phyloP scores from a whole-genome alignment of 2,888 invertebrate genomes.

The Crematogaster levior region DNA sequence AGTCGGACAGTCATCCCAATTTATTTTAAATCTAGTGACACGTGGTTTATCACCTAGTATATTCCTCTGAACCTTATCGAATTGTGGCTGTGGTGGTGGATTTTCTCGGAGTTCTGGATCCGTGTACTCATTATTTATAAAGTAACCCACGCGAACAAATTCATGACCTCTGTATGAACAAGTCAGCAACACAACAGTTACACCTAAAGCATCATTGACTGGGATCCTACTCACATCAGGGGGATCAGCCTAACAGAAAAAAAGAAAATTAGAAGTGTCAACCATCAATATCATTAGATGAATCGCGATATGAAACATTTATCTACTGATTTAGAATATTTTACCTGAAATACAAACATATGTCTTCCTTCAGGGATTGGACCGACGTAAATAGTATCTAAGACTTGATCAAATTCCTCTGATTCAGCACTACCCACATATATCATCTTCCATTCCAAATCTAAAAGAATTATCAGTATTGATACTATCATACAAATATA shows the following conservation, averaged over 20 bases:
- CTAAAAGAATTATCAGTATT: slow-evolving; percentile 86
- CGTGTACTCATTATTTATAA: slow-evolving; percentile 98
- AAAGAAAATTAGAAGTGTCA: background rate
- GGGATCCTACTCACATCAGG: slow-evolving; percentile 98
- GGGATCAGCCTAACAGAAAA: slow-evolving; percentile 92
- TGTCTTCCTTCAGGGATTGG: slow-evolving; percentile 98
- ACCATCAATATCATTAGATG: background rate
- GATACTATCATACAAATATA: background rate
- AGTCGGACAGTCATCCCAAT: slow-evolving; percentile 93
- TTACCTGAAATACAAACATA: slow-evolving; percentile 96
- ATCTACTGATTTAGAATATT: background rate
- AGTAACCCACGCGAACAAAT: slow-evolving; percentile 99
- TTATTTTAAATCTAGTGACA: slow-evolving; percentile 98
- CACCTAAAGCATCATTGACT: slow-evolving; percentile 98
- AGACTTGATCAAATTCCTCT: slow-evolving; percentile 97
- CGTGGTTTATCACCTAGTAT: slow-evolving; percentile 90
- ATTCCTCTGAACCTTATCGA: slow-evolving; percentile 93
- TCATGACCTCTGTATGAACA: slow-evolving; percentile 96
- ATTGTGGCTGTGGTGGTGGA: slow-evolving; percentile 96
- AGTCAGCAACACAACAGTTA: slow-evolving; percentile 97
- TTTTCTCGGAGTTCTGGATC: slow-evolving; percentile 97
- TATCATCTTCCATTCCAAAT: slow-evolving; percentile 99
- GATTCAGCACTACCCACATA: slow-evolving; percentile 99
- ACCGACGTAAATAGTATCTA: slow-evolving; percentile 99
- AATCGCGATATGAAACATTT: background rate